These are phyloP conservation scores for Creontiades dilutus DNA, from an alignment of 2,888 invertebrate genomes.

Conservation along the genomic window DNA sequence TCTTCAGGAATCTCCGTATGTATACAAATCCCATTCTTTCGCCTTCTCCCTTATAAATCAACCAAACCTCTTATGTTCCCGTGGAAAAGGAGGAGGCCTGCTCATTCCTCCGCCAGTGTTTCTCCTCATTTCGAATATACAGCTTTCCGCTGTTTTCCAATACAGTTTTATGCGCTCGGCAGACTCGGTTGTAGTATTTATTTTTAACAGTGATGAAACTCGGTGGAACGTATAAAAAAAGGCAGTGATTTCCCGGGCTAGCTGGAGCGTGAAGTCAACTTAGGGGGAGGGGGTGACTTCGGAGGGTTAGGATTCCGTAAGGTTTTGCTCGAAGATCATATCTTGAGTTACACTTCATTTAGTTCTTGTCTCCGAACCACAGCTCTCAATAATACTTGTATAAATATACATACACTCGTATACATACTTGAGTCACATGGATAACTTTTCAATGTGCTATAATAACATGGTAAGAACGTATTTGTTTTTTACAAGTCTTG, in stretches of 20 bases:
- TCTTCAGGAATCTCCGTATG: slow-evolving; percentile 50
- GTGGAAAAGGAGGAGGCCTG: not conserved
- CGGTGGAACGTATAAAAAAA: slow-evolving; percentile 12
- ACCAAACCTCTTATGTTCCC: slow-evolving; percentile 42
- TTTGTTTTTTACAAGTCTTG: too few species aligned
- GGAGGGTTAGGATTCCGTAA: not conserved
- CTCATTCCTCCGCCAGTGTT: not conserved
- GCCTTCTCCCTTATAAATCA: slow-evolving; percentile 57
- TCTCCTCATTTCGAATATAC: not conserved
- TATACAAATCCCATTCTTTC: slow-evolving; percentile 62
- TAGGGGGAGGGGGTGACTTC: not conserved
- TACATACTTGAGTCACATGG: too few species aligned
- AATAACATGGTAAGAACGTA: too few species aligned
- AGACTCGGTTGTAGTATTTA: slow-evolving; percentile 28
- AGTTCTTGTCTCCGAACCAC: not conserved
- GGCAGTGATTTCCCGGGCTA: not conserved
- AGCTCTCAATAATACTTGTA: too few species aligned
- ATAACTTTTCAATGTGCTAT: too few species aligned
- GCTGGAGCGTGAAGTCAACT: slow-evolving; percentile 29
- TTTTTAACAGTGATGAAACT: slow-evolving; percentile 40
- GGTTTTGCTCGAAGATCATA: not conserved
- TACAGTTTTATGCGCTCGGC: not conserved
- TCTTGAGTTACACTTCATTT: slow-evolving; percentile 9
- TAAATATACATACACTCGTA: too few species aligned
- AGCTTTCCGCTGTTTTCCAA: not conserved